Conservation (phyloP, 2,888 invertebrate species). For the Drosophila robusta region DNA sequence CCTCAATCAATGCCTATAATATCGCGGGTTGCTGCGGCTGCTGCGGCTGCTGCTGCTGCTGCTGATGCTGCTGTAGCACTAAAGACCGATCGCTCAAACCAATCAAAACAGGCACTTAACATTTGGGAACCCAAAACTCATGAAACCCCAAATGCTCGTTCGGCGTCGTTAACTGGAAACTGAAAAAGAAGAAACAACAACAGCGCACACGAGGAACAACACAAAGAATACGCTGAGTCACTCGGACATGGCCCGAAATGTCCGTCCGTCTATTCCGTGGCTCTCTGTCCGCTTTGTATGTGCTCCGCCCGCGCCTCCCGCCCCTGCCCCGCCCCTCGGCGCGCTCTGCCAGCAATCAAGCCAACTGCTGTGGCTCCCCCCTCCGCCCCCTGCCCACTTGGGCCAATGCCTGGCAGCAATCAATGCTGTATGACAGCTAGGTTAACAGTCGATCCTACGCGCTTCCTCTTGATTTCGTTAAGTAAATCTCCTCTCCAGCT, state of each 20-base stretch:
- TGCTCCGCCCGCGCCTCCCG: constrained; percentile 54
- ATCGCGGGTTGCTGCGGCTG: not conserved
- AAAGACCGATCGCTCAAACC: constrained; percentile 48
- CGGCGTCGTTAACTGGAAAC: constrained; percentile 39
- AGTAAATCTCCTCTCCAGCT: constrained; percentile 78
- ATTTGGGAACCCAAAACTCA: constrained; percentile 57
- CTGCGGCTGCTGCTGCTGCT: not conserved
- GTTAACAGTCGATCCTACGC: constrained; percentile 77
- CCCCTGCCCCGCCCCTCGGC: not conserved
- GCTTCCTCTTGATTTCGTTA: constrained; percentile 81
- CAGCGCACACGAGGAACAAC: not conserved
- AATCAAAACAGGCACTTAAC: constrained; percentile 79
- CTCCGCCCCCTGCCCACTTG: not conserved
- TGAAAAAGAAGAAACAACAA: not conserved
- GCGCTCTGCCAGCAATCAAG: constrained; percentile 56
- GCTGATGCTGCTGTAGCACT: constrained; percentile 10
- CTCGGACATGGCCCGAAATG: constrained; percentile 34
- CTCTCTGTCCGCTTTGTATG: constrained; percentile 6
- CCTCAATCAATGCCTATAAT: constrained; percentile 34
- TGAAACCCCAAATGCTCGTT: constrained; percentile 15
- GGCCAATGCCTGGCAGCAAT: constrained; percentile 65
- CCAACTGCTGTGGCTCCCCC: constrained; percentile 25
- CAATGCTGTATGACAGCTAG: constrained; percentile 80
- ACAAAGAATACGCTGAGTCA: constrained; percentile 53
- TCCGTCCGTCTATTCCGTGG: constrained; percentile 16